These are phyloP conservation scores for Sphinx pinastri DNA, from an alignment of 2,888 invertebrate species.

Conservation along the genomic window DNA sequence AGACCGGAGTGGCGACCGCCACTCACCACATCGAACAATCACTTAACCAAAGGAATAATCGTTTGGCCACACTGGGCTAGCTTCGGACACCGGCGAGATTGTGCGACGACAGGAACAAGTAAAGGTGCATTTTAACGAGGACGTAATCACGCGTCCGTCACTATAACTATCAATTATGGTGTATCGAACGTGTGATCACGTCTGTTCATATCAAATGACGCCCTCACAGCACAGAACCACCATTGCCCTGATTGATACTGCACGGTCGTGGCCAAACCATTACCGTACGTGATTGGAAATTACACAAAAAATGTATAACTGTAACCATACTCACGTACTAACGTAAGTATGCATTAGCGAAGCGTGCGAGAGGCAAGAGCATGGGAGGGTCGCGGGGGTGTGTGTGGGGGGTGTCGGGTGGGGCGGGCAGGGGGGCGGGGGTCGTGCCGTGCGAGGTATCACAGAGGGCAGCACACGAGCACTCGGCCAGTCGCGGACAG, in stretches of 20 bases:
- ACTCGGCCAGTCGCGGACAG: conserved; percentile 42
- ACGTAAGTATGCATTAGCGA: conserved; percentile 13
- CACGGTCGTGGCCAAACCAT: neutral
- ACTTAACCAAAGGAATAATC: neutral
- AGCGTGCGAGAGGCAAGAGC: conserved; percentile 17
- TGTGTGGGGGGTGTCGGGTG: conserved; percentile 23
- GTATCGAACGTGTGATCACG: too few species aligned
- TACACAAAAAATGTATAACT: neutral
- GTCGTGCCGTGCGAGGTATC: conserved; percentile 54
- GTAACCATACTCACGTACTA: neutral
- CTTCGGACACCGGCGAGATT: too few species aligned
- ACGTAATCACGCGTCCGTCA: too few species aligned
- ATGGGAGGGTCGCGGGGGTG: conserved; percentile 14
- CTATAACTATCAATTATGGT: neutral
- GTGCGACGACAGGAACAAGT: too few species aligned
- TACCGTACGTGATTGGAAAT: neutral
- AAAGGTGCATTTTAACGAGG: too few species aligned
- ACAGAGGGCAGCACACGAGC: conserved; percentile 63
- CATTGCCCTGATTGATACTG: too few species aligned
- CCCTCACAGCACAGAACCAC: too few species aligned
- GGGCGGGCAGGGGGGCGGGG: conserved; percentile 39
- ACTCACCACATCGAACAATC: neutral
- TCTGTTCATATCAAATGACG: too few species aligned
- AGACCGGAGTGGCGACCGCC: neutral
- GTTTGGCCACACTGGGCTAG: neutral